Evolutionary conservation across 2,797 vertebrate genomes (phyloP), one percentile per base, ranked within the genome.

Genomic region (Gymnoscopelus microlampas): DNA sequence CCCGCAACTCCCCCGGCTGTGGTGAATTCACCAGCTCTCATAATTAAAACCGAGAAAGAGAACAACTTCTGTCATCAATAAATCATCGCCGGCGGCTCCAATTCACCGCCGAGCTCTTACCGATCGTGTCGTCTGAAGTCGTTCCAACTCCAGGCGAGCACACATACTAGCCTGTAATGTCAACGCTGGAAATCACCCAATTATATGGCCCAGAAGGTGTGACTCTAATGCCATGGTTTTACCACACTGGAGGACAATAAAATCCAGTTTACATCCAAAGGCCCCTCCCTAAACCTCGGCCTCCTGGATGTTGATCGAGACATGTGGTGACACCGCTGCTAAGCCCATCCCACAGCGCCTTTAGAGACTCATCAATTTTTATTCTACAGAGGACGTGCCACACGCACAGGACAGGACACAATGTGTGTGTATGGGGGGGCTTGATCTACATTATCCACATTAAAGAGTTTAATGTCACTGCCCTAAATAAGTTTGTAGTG

Each of bases 401-500:
- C 70, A 73, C 23, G 35, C 7, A 48, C 15, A 53, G 44, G 13
- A 44, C 39, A 44, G 39, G 8, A 9, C 8, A 44, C 39, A 44
- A 2, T 5, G 35, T 39, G 35, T 39, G 35, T 39, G 35, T 39
- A 3, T 39, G 35, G 58, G 69, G 62, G 82, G 83, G 72, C 48
- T 65, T 80, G 77, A 80, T 67, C 73, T 67, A 32, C 73, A 44
- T 85, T 91, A 90, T 91, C 83, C 82, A 73, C 87, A 87, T 91
- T 87, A 82, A 73, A 73, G 85, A 80, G 83, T 80, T 66, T 80
- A 82, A 80, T 65, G 85, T 74, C 19, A 55, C 75, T 76, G 86
- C 88, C 89, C 89, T 87, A 90, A 92, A 92, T 92, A 90, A 87
- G 88, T 92, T 93, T 88, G 83, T 72, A 73, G 81, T 85, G 85